phyloP scores from a whole-genome alignment of 2,797 vertebrate genomes.

The Propithecus perrieri region DNA sequence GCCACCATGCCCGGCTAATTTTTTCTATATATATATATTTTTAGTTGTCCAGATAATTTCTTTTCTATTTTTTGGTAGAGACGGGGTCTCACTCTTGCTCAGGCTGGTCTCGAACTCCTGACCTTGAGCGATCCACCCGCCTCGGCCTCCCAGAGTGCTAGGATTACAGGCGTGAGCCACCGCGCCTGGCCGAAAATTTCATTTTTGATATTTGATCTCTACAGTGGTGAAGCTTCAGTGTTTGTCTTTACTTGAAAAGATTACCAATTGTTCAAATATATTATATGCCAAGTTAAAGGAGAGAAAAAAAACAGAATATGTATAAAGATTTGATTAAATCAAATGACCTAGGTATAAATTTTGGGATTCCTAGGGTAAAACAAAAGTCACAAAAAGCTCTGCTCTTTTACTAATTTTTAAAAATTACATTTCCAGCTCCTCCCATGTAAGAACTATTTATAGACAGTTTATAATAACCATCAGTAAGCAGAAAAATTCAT shows the following conservation, averaged over 20 bases:
- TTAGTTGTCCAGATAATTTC: no score
- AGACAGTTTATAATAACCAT: neutral
- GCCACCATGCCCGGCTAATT: no score
- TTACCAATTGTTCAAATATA: neutral
- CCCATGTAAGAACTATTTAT: neutral
- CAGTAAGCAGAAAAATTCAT: conserved; percentile 2
- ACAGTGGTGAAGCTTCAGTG: neutral
- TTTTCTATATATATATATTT: no score
- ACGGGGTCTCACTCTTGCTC: no score
- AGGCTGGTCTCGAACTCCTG: no score
- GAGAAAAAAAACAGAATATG: neutral
- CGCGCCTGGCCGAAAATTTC: neutral
- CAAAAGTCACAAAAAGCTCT: neutral
- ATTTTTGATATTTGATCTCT: neutral
- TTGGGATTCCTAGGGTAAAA: neutral
- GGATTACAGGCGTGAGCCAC: no score
- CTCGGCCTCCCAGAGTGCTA: no score
- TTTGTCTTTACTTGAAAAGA: conserved; percentile 6
- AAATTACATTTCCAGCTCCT: neutral
- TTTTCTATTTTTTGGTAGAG: no score
- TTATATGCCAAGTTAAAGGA: neutral
- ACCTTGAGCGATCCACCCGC: no score
- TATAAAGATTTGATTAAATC: neutral
- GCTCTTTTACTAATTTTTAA: neutral
- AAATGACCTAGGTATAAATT: neutral